Conservation (phyloP, 2,797 vertebrate species). For the Neosilurus hyrtlii region DNA sequence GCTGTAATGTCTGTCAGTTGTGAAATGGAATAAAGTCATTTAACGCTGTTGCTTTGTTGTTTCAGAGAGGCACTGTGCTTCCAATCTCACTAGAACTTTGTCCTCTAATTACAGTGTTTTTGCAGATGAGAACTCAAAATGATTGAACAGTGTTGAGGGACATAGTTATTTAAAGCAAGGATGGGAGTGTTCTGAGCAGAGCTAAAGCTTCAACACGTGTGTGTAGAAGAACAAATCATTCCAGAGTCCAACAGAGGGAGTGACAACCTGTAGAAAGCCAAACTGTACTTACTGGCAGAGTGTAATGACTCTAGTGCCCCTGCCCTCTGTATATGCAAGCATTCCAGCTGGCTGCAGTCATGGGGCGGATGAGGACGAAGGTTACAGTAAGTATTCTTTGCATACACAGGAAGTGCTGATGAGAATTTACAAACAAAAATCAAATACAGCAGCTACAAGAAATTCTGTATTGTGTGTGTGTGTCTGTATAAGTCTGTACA, state of each 20-base stretch:
- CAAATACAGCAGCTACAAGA: constrained; percentile 24
- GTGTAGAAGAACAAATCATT: not conserved
- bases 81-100: not conserved
- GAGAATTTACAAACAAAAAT: constrained; percentile 15
- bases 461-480: not conserved
- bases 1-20: not conserved
- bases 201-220: not conserved
- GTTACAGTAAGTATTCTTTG: constrained; percentile 48
- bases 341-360: constrained; percentile 47
- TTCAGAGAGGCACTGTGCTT: not conserved
- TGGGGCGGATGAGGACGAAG: constrained; percentile 37
- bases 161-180: not conserved
- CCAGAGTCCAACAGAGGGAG: not conserved
- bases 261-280: constrained; percentile 10
- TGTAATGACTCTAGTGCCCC: constrained; percentile 33
- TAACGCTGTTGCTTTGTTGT: not conserved
- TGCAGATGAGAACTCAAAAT: not conserved
- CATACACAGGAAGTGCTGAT: constrained; percentile 5
- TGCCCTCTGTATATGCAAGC: not conserved
- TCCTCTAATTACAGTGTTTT: not conserved
- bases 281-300: constrained; percentile 39
- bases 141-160: not conserved
- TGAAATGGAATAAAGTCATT: not conserved
- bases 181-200: not conserved
- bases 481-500: not conserved